phyloP scores from a whole-genome alignment of 1,140 invertebrate genomes.

The Fopius arisanus region DNA sequence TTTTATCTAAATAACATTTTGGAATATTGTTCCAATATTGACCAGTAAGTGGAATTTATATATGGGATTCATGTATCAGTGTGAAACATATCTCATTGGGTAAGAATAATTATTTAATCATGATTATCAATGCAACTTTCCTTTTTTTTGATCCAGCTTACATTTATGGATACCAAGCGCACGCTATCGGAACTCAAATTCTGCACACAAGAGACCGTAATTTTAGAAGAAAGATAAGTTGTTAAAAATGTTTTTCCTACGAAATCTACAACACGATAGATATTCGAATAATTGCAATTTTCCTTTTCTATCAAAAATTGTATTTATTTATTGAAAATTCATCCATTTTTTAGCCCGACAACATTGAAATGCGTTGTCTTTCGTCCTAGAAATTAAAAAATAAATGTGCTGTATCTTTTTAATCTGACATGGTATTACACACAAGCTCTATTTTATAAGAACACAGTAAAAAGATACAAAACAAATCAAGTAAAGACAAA shows the following conservation, averaged over 20 bases:
- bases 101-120: slow-evolving; percentile 16
- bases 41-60: no score
- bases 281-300: neutral
- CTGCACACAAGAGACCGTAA: slow-evolving; percentile 90
- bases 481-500: neutral
- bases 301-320: neutral
- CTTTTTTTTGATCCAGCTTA: slow-evolving; percentile 72
- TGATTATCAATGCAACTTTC: slow-evolving; percentile 17
- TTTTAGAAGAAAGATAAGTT: slow-evolving; percentile 87
- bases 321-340: neutral
- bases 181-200: slow-evolving; percentile 84
- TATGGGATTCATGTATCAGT: no score
- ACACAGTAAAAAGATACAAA: neutral
- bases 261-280: neutral
- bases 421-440: neutral
- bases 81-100: no score
- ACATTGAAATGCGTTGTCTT: neutral
- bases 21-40: no score
- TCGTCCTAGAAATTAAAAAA: neutral
- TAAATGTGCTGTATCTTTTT: neutral
- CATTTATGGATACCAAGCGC: slow-evolving; percentile 76
- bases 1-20: no score
- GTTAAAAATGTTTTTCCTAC: neutral
- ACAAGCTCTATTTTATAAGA: slow-evolving; percentile 12
- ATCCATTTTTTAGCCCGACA: neutral